Base-by-base conservation (phyloP, 2,888 invertebrate genomes). In the Agrochola macilenta region DNA sequence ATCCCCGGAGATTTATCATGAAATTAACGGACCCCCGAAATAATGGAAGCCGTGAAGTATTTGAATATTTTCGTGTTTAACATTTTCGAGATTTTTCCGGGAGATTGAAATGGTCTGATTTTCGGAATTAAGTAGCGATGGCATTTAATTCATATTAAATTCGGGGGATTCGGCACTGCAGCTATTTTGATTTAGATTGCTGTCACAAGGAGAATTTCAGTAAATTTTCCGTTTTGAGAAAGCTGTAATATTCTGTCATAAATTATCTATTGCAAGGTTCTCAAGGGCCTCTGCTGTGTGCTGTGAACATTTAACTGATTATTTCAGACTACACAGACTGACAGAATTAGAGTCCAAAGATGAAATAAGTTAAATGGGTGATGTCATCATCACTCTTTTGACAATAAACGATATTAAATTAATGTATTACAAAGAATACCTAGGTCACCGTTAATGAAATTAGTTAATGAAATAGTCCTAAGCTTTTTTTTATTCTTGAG, bases 1-100 rank as follows among this genome's bases (percentile, higher is more conserved):
- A 91, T 91, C 91, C 88, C 87, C 80, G 69, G 83, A 89, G 91
- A 91, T 91, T 92, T 91, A 91, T 91, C 79, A 87, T 78, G 76
- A 89, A 92, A 92, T 92, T 91, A 92, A 88, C 87, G 82, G 87
- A 82, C 85, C 88, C 84, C 82, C 82, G 81, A 84, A 89, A 92
- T 87, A 90, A 90, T 86, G 86, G 84, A 84, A 83, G 82, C 82
- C 64, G 79, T 68, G 74, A 86, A 79, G 79, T 79, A 83, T 83
- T 86, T 81, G 85, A 88, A 90, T 87, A 87, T 89, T 90, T 88
- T 87, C 83, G 70, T 69, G 84, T 88, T 85, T 79, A 65, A 86
- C 82, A 88, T 85, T 89, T 85, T 77, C 49, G 54, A 82, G 65
- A 83, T 82, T 82, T 80, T 77, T 76, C 63, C 26, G 17, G 2